Evolutionary conservation across 2,113 vertebrate species (phyloP), one percentile per base, ranked within the genome.

Genomic region (Anolis carolinensis): DNA sequence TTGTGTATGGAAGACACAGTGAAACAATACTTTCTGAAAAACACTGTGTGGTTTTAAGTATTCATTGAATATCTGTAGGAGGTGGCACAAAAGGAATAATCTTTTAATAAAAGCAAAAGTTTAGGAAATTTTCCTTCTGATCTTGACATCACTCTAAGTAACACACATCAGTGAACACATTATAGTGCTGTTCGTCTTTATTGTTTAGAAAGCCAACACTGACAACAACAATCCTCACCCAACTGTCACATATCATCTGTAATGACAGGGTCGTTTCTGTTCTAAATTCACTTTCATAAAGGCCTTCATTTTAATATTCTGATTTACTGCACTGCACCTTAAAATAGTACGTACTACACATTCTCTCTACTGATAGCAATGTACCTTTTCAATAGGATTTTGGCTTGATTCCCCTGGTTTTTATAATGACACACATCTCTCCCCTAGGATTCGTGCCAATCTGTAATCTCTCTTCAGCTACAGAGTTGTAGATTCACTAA

Each of bases 31-130:
- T 70, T 52, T 30, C 3, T 20, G 1, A 21, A 36, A 68, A 67
- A 70, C 3, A 25, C 25, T 84, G 88, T 92, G 93, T 91, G 89
- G 86, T 90, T 92, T 82, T 90, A 91, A 92, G 91, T 90, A 93
- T 94, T 96, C 92, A 91, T 94, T 95, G 93, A 92, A 87, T 92
- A 93, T 93, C 94, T 94, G 94, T 93, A 93, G 94, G 93, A 94
- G 93, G 95, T 95, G 92, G 93, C 91, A 92, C 92, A 96, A 96
- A 95, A 89, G 85, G 91, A 94, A 90, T 68, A 91, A 71, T 86
- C 88, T 95, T 92, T 92, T 92, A 95, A 91, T 94, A 93, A 94
- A 93, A 86, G 90, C 92, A 87, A 91, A 95, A 94, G 94, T 95
- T 84, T 91, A 92, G 88, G 86, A 90, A 95, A 88, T 91, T 83